A percentile compares a stretch with the other conserved stretches of the same genome.
Evolutionary conservation across 2,797 vertebrate species (phyloP).

Genomic region (Hydrophis major): DNA sequence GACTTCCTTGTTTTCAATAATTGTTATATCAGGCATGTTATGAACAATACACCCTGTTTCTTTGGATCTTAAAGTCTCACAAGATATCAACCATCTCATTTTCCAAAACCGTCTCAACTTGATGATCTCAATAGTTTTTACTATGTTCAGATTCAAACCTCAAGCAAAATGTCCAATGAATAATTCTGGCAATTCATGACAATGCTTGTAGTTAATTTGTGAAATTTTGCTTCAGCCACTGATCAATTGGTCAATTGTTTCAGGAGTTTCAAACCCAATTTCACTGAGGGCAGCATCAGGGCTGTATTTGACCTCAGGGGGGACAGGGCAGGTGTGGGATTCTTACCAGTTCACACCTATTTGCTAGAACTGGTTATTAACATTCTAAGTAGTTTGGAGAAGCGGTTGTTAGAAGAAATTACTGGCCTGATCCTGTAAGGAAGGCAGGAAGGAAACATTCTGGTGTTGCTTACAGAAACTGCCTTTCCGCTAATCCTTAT

Average conservation of each 20-base stretch:
- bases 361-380: too few relatives aligned
- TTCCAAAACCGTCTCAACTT: not conserved
- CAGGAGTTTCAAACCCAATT: too few relatives aligned
- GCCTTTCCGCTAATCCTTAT: too few relatives aligned
- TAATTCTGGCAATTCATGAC: not conserved
- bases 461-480: too few relatives aligned
- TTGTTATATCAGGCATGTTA: not conserved
- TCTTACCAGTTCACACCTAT: too few relatives aligned
- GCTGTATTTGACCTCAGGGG: too few relatives aligned
- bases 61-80: not conserved
- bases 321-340: too few relatives aligned
- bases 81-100: not conserved
- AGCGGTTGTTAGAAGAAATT: too few relatives aligned
- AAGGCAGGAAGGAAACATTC: too few relatives aligned
- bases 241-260: not conserved
- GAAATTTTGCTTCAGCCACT: not conserved
- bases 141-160: not conserved
- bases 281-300: too few relatives aligned
- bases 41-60: not conserved
- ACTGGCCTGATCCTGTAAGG: too few relatives aligned
- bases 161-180: not conserved
- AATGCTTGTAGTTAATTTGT: not conserved
- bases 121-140: not conserved
- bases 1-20: not conserved
- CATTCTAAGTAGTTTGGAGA: too few relatives aligned